A percentile compares a stretch with the other conserved stretches of the same genome.
Conservation (phyloP, 2,888 invertebrate species). For the Hirudinaria manillensis region DNA sequence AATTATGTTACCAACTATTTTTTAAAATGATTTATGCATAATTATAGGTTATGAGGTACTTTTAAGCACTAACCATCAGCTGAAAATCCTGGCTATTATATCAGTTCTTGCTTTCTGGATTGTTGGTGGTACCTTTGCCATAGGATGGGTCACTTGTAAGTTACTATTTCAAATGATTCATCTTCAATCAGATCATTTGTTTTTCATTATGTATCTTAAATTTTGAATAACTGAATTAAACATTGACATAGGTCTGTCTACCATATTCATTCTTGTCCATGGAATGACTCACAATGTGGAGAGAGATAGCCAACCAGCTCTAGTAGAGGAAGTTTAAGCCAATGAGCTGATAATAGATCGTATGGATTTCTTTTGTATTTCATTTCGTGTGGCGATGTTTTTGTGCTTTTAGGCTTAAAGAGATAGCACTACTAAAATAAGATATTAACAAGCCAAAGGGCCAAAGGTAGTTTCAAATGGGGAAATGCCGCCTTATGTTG, state of each 20-base stretch:
- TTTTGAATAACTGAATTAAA: not conserved
- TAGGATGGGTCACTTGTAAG: slow-evolving; percentile 31
- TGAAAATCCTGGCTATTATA: slow-evolving; percentile 1
- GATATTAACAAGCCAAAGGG: too few species aligned
- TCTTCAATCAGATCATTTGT: too few species aligned
- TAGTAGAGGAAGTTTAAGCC: slow-evolving; percentile 7
- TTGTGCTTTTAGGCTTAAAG: too few species aligned
- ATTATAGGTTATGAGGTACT: slow-evolving; percentile 15
- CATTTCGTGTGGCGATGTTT: too few species aligned
- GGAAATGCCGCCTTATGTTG: too few species aligned
- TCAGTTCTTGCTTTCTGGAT: slow-evolving; percentile 25
- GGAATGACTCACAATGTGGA: slow-evolving; percentile 16
- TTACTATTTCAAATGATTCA: not conserved
- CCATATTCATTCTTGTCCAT: slow-evolving; percentile 20
- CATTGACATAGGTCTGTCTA: slow-evolving; percentile 19
- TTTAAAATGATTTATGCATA: not conserved
- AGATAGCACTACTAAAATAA: too few species aligned
- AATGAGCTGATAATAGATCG: not conserved
- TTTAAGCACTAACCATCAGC: slow-evolving; percentile 14
- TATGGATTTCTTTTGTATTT: too few species aligned
- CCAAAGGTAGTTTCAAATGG: too few species aligned
- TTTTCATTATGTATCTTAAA: not conserved
- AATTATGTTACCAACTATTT: not conserved
- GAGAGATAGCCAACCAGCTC: not conserved
- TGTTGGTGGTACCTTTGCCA: slow-evolving; percentile 27